Percentiles rank a stretch among this genome's conserved stretches.
These are phyloP conservation scores for Phalacrocorax carbo DNA, from an alignment of 2,113 vertebrate genomes.

Conservation along the genomic window DNA sequence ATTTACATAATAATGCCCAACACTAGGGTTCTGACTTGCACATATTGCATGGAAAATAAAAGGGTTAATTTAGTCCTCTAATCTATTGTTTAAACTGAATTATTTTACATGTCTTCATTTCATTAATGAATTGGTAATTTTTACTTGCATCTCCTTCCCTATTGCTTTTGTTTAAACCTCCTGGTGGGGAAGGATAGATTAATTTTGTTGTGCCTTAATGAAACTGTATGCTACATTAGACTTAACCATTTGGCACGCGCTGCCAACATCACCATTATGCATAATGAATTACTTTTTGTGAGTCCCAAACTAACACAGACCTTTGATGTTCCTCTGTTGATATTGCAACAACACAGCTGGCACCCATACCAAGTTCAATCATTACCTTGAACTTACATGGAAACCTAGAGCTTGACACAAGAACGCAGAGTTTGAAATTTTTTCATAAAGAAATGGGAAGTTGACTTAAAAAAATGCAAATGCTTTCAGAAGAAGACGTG, in stretches of 20 bases:
- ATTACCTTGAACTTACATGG: not conserved
- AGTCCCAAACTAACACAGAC: conserved; percentile 74
- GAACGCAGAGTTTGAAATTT: not conserved
- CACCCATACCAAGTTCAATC: not conserved
- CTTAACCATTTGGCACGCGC: conserved; percentile 81
- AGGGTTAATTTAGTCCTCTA: conserved; percentile 75
- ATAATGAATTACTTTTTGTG: conserved; percentile 79
- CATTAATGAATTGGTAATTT: conserved; percentile 81
- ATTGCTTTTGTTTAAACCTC: conserved; percentile 86
- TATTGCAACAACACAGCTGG: not conserved
- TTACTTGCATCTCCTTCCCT: conserved; percentile 74
- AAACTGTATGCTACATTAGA: conserved; percentile 87
- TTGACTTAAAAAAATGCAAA: not conserved
- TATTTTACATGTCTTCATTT: conserved; percentile 80
- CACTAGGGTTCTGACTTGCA: conserved; percentile 13
- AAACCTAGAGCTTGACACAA: not conserved
- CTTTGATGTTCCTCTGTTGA: conserved; percentile 59
- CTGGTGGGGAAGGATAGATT: conserved; percentile 81
- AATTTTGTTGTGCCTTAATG: conserved; percentile 84
- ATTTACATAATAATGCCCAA: conserved; percentile 24
- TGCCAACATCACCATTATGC: conserved; percentile 79
- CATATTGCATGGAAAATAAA: conserved; percentile 54
- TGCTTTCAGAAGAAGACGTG: not conserved
- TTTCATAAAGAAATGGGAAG: not conserved
- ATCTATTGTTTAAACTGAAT: conserved; percentile 78